phyloP scores from a whole-genome alignment of 2,797 vertebrate species.

The Sparus aurata region DNA sequence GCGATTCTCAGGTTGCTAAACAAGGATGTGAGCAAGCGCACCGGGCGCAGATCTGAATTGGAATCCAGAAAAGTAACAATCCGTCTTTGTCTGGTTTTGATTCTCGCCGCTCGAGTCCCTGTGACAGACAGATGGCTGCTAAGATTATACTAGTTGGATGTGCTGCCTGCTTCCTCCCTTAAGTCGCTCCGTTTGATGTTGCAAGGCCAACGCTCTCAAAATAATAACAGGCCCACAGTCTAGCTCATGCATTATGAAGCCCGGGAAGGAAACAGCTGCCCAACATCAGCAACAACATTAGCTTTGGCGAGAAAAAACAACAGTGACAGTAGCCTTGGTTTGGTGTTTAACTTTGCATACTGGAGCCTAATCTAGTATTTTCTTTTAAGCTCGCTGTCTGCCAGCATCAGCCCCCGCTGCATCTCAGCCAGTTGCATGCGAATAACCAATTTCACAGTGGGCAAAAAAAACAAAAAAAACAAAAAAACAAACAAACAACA shows the following conservation, averaged over 20 bases:
- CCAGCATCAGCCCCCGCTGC: conserved; percentile 3
- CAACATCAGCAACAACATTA: conserved; percentile 66
- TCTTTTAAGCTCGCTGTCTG: conserved; percentile 1
- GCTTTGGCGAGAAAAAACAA: conserved; percentile 46
- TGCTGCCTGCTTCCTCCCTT: conserved; percentile 71
- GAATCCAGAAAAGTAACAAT: conserved; percentile 66
- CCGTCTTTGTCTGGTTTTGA: conserved; percentile 71
- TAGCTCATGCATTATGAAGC: conserved; percentile 72
- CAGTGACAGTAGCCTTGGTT: conserved; percentile 45
- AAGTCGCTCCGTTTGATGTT: conserved; percentile 77
- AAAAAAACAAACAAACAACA: no score
- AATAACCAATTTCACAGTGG: not conserved
- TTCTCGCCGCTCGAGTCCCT: conserved; percentile 56
- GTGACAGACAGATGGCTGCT: conserved; percentile 80
- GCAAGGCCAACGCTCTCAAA: conserved; percentile 77
- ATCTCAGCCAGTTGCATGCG: conserved; percentile 7
- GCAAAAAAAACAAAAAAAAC: no score
- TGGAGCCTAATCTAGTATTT: conserved; percentile 22
- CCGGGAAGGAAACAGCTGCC: conserved; percentile 67
- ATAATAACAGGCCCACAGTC: conserved; percentile 69
- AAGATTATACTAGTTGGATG: conserved; percentile 73
- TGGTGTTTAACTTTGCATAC: conserved; percentile 45
- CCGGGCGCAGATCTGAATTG: conserved; percentile 47
- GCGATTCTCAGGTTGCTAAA: conserved; percentile 59
- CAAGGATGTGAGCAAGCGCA: conserved; percentile 24